These are phyloP conservation scores for Myotis davidii DNA, from an alignment of 2,113 vertebrate genomes.

Conservation along the genomic window DNA sequence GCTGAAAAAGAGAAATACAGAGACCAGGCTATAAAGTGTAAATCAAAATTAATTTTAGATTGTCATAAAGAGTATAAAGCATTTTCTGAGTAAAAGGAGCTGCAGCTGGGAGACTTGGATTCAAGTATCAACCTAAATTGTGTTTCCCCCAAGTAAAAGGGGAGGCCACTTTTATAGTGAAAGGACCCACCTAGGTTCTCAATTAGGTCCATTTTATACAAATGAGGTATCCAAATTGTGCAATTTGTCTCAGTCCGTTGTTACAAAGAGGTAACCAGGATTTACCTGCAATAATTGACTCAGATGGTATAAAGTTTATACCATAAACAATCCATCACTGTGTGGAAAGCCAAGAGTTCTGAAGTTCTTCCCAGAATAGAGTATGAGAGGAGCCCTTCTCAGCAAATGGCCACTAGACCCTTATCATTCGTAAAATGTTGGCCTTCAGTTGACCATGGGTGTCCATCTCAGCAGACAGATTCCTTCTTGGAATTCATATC, in stretches of 20 bases:
- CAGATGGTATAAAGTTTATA: no score
- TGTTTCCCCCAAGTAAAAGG: neutral
- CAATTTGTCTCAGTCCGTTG: neutral
- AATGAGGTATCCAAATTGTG: neutral
- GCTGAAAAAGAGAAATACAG: neutral
- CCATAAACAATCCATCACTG: neutral
- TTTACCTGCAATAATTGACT: neutral
- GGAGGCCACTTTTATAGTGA: neutral
- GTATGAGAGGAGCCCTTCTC: neutral
- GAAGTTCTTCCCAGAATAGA: neutral
- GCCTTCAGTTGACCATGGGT: neutral
- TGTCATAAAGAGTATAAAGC: neutral
- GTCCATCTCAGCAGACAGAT: neutral
- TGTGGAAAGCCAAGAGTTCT: neutral
- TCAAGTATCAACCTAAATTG: no score
- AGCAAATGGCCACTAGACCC: neutral
- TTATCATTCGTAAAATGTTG: no score
- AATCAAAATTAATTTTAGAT: neutral
- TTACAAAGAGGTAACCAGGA: neutral
- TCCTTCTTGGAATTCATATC: neutral
- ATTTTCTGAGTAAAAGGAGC: neutral
- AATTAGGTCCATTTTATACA: neutral
- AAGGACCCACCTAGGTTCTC: neutral
- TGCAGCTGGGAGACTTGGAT: neutral
- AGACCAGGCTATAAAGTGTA: neutral